These are phyloP conservation scores for Ptyas mucosa DNA, from an alignment of 2,113 vertebrate genomes.

Conservation along the genomic window DNA sequence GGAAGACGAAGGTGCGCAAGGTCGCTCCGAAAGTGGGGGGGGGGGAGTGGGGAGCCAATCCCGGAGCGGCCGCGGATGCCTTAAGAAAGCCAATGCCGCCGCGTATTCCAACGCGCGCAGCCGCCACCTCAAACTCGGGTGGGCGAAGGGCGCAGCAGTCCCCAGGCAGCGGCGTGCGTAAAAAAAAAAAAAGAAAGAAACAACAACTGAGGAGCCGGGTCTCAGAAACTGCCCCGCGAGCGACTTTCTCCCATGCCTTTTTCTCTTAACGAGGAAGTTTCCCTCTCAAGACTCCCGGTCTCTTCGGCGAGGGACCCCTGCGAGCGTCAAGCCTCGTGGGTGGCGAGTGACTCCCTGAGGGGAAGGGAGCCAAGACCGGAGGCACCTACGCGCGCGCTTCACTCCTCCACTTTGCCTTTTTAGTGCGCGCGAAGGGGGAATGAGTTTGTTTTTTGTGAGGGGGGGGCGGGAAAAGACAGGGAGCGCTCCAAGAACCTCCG, in stretches of 20 bases:
- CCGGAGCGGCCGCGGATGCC: background rate
- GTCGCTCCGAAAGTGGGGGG: background rate
- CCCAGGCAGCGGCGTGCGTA: background rate
- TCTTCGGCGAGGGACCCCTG: background rate
- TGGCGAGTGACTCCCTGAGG: background rate
- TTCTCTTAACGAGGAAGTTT: background rate
- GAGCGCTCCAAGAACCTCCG: background rate
- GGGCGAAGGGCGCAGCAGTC: background rate
- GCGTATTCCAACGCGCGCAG: background rate
- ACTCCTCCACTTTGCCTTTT: background rate
- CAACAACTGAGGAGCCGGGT: background rate
- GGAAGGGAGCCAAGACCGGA: background rate
- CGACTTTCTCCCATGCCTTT: background rate
- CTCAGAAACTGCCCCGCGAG: background rate
- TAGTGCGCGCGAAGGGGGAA: background rate
- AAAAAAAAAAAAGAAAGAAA: background rate
- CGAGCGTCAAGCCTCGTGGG: background rate
- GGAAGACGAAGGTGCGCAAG: background rate
- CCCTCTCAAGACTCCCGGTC: background rate
- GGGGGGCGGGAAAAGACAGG: background rate
- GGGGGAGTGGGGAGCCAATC: background rate
- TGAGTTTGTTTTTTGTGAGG: too few relatives aligned
- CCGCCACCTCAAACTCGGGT: background rate
- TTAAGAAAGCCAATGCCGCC: background rate
- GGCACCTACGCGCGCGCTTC: background rate